Evolutionary conservation across 30 jellyfish, hydroid and myxozoan species (phyloP), one percentile per base, ranked within the genome.

Genomic region (Sanderia malayensis): DNA sequence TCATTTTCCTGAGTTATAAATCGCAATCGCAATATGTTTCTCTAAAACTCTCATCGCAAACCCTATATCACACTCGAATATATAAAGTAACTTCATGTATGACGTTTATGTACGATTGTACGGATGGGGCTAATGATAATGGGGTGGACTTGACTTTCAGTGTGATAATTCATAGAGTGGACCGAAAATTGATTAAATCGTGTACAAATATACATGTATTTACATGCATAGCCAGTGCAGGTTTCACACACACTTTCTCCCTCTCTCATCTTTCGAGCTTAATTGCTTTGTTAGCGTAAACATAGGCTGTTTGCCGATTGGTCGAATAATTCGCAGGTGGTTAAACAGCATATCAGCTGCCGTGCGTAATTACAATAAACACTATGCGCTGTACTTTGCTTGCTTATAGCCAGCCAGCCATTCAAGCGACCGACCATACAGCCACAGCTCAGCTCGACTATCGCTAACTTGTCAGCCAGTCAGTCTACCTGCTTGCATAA

Each of bases 201-300:
- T 32, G n/a, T n/a, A n/a, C n/a, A 13, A 37, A 37, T 37, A 4
- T 37, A 4, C 24, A 61, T 58, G 23, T 9, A 21, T n/a, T n/a
- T 37, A 69, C 69, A 69, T 74, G 74, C 44, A 61, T 61, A 21
- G 23, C 25, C 79, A 29, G 37, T 86, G 64, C 84, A 62, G 89
- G 95, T 85, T 86, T 72, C 18, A 57, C 66, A 46, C 82, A n/a
- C n/a, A n/a, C n/a, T n/a, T n/a, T 67, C 58, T 61, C 32, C 27
- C 84, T 74, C 73, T 85, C 75, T 87, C 75, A 6, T 85, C 80
- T 15, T 19, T 73, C 78, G 47, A 24, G 61, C 91, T 60, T 85
- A 85, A 85, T 85, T 85, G 95, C 95, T 85, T 85, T 85, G 95
- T 85, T 85, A 85, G 85, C 89, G 87, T 82, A 85, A 85, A 85